A percentile compares a stretch with the other conserved stretches of the same genome.
Conservation (phyloP, 1,140 invertebrate species). For the Ganaspis sp. region DNA sequence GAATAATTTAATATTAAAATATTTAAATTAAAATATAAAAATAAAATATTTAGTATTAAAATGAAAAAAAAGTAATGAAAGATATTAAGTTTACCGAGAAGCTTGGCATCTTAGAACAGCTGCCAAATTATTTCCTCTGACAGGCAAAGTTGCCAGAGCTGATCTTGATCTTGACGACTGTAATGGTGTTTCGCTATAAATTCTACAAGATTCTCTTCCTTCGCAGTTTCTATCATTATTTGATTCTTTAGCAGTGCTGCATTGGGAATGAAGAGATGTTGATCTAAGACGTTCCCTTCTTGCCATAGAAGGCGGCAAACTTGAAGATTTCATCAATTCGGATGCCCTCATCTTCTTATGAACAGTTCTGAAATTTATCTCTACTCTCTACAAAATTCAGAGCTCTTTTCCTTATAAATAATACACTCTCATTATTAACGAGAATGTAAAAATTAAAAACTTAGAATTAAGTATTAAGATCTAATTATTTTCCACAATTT, state of each 20-base stretch:
- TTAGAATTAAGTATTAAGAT: too few relatives aligned
- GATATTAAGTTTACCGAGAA: too few relatives aligned
- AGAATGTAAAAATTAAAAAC: too few relatives aligned
- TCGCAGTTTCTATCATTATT: slow-evolving; percentile 58
- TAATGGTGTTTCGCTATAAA: slow-evolving; percentile 49
- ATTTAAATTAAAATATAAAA: too few relatives aligned
- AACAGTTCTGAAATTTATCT: slow-evolving; percentile 75
- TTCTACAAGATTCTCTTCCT: slow-evolving; percentile 41
- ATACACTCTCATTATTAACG: too few relatives aligned
- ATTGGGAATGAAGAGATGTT: slow-evolving; percentile 70
- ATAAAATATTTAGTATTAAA: too few relatives aligned
- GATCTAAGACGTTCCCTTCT: slow-evolving; percentile 77
- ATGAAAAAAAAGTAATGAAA: too few relatives aligned
- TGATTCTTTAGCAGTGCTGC: slow-evolving; percentile 66
- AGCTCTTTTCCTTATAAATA: too few relatives aligned
- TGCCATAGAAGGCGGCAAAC: slow-evolving; percentile 83
- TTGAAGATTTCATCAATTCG: slow-evolving; percentile 81
- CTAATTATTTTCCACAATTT: too few relatives aligned
- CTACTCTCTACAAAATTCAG: background rate
- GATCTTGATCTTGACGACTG: slow-evolving; percentile 72
- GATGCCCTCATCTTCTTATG: slow-evolving; percentile 82
- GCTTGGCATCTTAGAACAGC: slow-evolving; percentile 82
- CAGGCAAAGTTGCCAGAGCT: slow-evolving; percentile 71
- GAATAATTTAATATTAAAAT: too few relatives aligned
- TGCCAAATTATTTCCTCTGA: slow-evolving; percentile 82